Evolutionary conservation across 1,140 invertebrate genomes (phyloP).

Genomic region (Hermetia illucens): DNA sequence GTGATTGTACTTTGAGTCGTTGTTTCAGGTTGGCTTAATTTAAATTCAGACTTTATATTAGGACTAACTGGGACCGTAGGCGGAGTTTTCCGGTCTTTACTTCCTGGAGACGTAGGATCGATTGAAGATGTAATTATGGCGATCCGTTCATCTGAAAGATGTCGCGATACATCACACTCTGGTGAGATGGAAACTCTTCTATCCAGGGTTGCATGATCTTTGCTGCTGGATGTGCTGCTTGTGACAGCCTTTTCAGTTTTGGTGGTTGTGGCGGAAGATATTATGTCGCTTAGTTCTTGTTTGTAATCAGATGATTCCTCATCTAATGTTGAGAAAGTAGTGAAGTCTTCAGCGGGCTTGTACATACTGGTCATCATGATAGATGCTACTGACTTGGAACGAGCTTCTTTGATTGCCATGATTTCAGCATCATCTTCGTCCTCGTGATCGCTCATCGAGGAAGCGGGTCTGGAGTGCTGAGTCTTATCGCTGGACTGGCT

Average conservation of each 20-base stretch:
- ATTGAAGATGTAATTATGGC: neutral
- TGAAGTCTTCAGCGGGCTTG: constrained; percentile 20
- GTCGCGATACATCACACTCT: neutral
- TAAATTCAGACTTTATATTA: constrained; percentile 15
- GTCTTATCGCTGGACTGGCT: constrained; percentile 24
- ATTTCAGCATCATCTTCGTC: constrained; percentile 16
- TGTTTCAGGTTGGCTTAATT: no score
- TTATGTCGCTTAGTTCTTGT: no score
- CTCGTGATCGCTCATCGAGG: constrained; percentile 23
- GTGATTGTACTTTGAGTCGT: constrained; percentile 1
- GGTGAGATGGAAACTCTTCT: neutral
- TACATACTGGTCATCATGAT: constrained; percentile 32
- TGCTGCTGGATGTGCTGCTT: no score
- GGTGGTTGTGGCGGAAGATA: no score
- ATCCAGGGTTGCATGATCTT: no score
- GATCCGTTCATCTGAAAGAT: neutral
- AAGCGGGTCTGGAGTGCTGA: no score
- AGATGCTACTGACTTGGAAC: constrained; percentile 28
- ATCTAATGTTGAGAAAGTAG: constrained; percentile 11
- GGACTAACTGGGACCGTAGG: constrained; percentile 27
- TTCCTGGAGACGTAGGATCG: constrained; percentile 2
- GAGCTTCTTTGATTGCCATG: constrained; percentile 19
- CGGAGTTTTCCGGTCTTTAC: constrained; percentile 21
- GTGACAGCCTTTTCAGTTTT: no score
- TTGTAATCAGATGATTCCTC: constrained; percentile 10